phyloP scores from a whole-genome alignment of 2,797 vertebrate species.

The Acipenser transmontanus region DNA sequence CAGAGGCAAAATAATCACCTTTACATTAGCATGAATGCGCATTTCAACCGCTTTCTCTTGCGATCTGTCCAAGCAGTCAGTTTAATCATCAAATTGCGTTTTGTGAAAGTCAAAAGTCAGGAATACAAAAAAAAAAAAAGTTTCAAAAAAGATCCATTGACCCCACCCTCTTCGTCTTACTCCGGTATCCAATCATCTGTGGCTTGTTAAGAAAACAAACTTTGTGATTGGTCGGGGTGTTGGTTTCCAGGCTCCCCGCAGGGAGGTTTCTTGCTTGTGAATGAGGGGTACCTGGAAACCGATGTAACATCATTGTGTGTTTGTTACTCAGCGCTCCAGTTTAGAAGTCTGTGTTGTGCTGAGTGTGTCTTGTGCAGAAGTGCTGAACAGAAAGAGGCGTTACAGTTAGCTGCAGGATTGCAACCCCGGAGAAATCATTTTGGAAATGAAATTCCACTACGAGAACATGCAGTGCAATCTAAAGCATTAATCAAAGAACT shows the following conservation, averaged over 20 bases:
- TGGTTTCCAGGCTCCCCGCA: conserved; percentile 47
- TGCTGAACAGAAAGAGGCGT: too few relatives aligned
- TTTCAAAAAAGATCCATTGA: neutral
- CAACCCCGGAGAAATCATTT: neutral
- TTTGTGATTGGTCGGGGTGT: conserved; percentile 59
- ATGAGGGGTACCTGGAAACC: conserved; percentile 74
- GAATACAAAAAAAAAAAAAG: neutral
- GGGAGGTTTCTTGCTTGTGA: conserved; percentile 55
- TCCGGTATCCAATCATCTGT: conserved; percentile 55
- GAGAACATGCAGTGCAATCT: too few relatives aligned
- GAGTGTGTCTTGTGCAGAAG: too few relatives aligned
- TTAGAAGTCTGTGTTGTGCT: conserved; percentile 34
- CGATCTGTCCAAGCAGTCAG: too few relatives aligned
- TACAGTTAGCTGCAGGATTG: too few relatives aligned
- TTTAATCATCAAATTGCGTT: too few relatives aligned
- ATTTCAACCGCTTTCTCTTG: too few relatives aligned
- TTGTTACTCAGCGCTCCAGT: conserved; percentile 43
- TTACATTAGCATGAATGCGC: too few relatives aligned
- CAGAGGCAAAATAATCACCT: too few relatives aligned
- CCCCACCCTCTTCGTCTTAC: conserved; percentile 25
- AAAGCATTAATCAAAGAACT: too few relatives aligned
- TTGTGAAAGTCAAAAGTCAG: too few relatives aligned
- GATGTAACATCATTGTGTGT: conserved; percentile 52
- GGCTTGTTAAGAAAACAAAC: conserved; percentile 63
- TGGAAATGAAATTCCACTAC: too few relatives aligned